phyloP scores from a whole-genome alignment of 2,113 vertebrate genomes.

The Neolamprologus variostigma region DNA sequence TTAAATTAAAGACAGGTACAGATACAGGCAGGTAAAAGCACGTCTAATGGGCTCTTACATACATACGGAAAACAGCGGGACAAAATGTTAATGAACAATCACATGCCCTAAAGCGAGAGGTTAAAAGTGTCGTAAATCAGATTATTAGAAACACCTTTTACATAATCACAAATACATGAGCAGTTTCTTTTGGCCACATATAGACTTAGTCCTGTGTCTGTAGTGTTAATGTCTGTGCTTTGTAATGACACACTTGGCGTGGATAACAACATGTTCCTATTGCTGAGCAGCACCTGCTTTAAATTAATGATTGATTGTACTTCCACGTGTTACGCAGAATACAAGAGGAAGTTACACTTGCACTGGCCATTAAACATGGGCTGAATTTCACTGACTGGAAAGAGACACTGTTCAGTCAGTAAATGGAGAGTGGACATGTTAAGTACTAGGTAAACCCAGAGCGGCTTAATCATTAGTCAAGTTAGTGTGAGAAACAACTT shows the following conservation, averaged over 20 bases:
- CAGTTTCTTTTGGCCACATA: constrained; percentile 6
- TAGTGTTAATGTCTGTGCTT: neutral
- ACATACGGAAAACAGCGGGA: neutral
- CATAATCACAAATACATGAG: neutral
- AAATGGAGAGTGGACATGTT: neutral
- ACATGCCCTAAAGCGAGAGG: neutral
- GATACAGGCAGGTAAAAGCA: neutral
- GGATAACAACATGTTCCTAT: neutral
- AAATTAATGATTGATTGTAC: neutral
- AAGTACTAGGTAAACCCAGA: neutral
- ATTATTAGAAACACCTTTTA: neutral
- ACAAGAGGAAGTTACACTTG: neutral
- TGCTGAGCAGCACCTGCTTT: constrained; percentile 13
- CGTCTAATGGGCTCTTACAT: neutral
- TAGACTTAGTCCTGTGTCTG: neutral
- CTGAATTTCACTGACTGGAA: neutral
- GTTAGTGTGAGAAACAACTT: constrained; percentile 3
- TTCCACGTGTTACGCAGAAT: neutral
- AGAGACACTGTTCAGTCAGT: neutral
- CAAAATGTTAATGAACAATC: neutral
- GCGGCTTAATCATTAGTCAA: constrained; percentile 32
- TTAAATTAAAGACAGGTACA: neutral
- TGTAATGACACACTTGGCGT: neutral
- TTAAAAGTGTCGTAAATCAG: neutral
- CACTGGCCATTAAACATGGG: neutral